Conservation (phyloP, 92 coral and sea anemone genomes). For the Phymanthus crucifer region DNA sequence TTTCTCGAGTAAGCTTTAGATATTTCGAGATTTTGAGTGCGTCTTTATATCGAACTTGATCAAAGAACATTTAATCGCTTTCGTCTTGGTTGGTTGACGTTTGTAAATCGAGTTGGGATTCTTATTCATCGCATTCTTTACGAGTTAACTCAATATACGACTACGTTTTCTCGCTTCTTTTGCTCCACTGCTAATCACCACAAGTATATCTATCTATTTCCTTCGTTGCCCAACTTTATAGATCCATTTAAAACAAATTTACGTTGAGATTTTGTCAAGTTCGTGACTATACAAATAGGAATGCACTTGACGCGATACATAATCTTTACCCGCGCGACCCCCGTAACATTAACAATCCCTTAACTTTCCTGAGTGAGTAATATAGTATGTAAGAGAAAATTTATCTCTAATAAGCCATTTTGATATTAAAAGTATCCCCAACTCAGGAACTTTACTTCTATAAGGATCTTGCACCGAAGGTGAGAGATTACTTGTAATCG, state of each 20-base stretch:
- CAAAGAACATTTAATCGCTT: not conserved
- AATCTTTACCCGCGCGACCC: not conserved
- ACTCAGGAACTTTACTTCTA: not conserved
- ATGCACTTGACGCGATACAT: slow-evolving; percentile 16
- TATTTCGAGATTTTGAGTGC: not conserved
- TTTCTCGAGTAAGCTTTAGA: not conserved
- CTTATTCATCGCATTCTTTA: not conserved
- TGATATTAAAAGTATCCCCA: not conserved
- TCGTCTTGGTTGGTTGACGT: slow-evolving; percentile 2
- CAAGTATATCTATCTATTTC: not conserved
- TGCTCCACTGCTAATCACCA: not conserved
- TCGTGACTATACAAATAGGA: slow-evolving; percentile 24
- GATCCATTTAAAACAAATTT: not conserved
- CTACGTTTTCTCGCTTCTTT: not conserved
- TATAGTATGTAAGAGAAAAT: not conserved
- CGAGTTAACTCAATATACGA: not conserved
- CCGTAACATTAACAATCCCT: not conserved
- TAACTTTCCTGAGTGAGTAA: not conserved
- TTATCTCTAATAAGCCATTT: not conserved
- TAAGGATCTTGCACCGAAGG: not conserved
- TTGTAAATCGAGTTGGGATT: not conserved
- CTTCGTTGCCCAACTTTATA: not conserved
- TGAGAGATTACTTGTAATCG: not conserved
- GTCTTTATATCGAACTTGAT: not conserved
- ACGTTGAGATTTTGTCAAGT: not conserved